Evolutionary conservation across 2,888 invertebrate species (phyloP).

Genomic region (Junonia oenone): DNA sequence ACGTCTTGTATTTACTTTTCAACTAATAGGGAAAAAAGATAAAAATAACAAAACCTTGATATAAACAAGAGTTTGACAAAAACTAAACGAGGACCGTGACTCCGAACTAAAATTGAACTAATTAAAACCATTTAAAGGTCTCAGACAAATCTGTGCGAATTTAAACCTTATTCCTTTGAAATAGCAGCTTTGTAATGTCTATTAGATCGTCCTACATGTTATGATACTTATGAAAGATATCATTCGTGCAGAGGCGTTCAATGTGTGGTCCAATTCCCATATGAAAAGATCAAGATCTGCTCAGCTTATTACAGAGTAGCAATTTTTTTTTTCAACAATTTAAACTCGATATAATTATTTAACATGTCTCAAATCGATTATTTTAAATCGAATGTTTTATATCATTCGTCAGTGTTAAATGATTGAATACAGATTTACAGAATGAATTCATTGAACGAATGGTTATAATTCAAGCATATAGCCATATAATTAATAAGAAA

Average conservation of each 20-base stretch:
- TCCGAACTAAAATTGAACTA: conserved; percentile 23
- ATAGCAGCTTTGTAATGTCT: background rate
- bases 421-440: no score
- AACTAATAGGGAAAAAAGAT: background rate
- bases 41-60: conserved; percentile 13
- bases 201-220: conserved; percentile 1
- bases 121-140: conserved; percentile 29
- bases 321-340: background rate
- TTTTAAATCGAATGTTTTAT: no score
- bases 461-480: no score
- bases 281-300: background rate
- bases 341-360: background rate
- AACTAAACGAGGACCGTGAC: conserved; percentile 26
- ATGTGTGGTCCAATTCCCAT: background rate
- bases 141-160: conserved; percentile 5
- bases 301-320: background rate
- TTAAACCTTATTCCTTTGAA: conserved; percentile 10
- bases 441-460: no score
- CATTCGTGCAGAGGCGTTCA: background rate
- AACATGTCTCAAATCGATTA: no score
- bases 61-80: conserved; percentile 11
- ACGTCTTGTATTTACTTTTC: background rate
- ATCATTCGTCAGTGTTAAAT: no score
- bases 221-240: conserved; percentile 12
- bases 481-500: no score